Base-by-base conservation (phyloP, 2,113 vertebrate genomes). In the Myrmecophaga tridactyla region DNA sequence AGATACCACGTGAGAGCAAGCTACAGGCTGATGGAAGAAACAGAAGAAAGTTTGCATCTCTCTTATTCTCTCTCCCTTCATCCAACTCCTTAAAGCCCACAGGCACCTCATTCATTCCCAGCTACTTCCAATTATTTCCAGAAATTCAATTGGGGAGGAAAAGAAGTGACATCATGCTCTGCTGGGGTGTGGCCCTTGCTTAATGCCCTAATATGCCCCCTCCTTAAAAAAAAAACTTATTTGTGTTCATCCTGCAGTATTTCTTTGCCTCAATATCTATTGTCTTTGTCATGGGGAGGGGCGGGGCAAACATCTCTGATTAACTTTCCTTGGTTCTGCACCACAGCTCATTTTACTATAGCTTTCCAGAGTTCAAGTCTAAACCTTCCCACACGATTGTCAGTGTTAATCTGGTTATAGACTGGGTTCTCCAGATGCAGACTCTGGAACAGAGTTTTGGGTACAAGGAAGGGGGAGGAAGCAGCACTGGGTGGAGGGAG, bases 1-100 rank as follows among this genome's bases (percentile, higher is more conserved):
- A 23, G 13, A 48, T 0, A 6, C 9, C n/a, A 18, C 0, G 34
- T 6, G 46, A 20, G 12, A 21, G 12, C 36, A 76, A 82, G 5
- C 48, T 27, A 5, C 4, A 4, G 7, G 18, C 34, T 3, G 7
- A 25, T 8, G 21, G 48, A 41, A 43, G 21, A 10, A 39, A 75
- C 11, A 29, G 17, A 15, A 34, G 36, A 4, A 3, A 1, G 5
- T 9, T 39, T 31, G 0, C 34, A 43, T 12, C 2, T 31, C 13
- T 67, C 29, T 34, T 27, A 25, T 43, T 48, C 11, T 31, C 15
- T 13, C 63, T 73, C 20, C 17, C 3, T n/a, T 12, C 48, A 34
- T 41, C 43, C 43, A 23, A 56, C 25, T 7, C n/a, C 20, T 4
- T 11, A 31, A n/a, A 31, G 46, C 46, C 83, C 89, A n/a, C 39